Base-by-base conservation (phyloP, 2,797 vertebrate species). In the Eremophila alpestris region DNA sequence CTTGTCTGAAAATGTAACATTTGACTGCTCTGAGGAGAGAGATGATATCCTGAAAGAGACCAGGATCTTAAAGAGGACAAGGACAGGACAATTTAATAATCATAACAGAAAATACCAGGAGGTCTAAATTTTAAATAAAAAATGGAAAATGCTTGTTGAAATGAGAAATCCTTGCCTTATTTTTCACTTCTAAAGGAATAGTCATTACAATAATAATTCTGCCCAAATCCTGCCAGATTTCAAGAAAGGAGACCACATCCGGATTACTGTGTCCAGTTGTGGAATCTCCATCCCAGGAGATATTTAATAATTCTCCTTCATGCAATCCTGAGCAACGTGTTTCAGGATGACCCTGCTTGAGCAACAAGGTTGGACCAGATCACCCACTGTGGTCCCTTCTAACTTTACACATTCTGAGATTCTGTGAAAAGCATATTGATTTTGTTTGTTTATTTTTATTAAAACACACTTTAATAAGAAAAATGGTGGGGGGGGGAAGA, bases 401-500 rank as follows among this genome's bases (percentile, higher is more conserved):
- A 52, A 26, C 10, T 24, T 65, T 38, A 15, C n/a, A 17, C 1
- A 8, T 45, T 59, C 29, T 52, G 8, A 2, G 7, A 6, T 21
- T 52, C 38, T 40, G 8, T 40, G 45, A 75, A 73, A 78, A 13
- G 9, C 7, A 1, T 63, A 58, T 4, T 20, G 29, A 65, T 54
- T 60, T 46, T 30, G 0, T 59, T 80, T 64, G 5, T 20, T 80
- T 73, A 3, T 16, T 78, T 77, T 70, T 34, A 34, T 9, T 34
- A 38, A 20, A 82, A 60, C 7, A 26, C 1, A 3, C 1, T 67
- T 75, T 13, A 27, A 38, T 34, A 71, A 20, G 8, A 16, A 70
- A 83, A 59, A 34, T 1, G 10, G 2, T 7, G 1, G 6, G 7
- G 1, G 1, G 3, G 18, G 34, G 36, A 51, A 10, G 36, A 10